Base-by-base conservation (phyloP, 2,113 vertebrate species). In the Seriola aureovittata region DNA sequence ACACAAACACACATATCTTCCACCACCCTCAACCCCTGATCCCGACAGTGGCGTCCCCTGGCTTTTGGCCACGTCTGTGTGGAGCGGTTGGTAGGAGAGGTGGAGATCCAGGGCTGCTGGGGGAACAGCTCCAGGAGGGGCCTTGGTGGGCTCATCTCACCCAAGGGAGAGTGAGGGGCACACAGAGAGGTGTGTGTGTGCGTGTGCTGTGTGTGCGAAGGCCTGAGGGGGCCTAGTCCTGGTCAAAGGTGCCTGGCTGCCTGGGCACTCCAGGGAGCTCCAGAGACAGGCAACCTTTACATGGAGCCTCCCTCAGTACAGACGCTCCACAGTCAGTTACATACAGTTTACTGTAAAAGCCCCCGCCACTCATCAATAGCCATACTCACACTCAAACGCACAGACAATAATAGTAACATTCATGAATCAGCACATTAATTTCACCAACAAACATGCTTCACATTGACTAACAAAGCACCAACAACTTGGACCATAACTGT, bases 161-260 rank as follows among this genome's bases (percentile, higher is more conserved):
- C 88, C 91, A 70, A 84, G 90, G 91, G 91, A 91, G 84, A 87
- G 87, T 78, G 58, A 75, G 80, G 85, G 91, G 86, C 73, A 77
- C 82, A 86, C 81, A 92, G 86, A 90, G 81, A 81, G 72, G 62
- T 40, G 73, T 80, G 79, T 89, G 85, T 91, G 63, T 89, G 81
- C 81, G 76, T 60, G 55, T 77, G 50, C 75, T 70, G 57, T 84
- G 81, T 85, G 68, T 71, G 81, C 5, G 54, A 62, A 85, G 84
- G 84, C 79, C 86, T 91, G 82, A 87, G 85, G 90, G 87, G 85
- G 88, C 87, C 89, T 88, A 86, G 75, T 81, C 80, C 88, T 89
- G 89, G 90, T 92, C 89, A 93, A 93, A 93, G 92, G 90, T 92
- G 89, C 89, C 84, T 92, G 88, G 86, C 86, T 91, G 91, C 82